Base-by-base conservation (phyloP, 1,140 invertebrate species). In the Pseudomyrmex concolor region DNA sequence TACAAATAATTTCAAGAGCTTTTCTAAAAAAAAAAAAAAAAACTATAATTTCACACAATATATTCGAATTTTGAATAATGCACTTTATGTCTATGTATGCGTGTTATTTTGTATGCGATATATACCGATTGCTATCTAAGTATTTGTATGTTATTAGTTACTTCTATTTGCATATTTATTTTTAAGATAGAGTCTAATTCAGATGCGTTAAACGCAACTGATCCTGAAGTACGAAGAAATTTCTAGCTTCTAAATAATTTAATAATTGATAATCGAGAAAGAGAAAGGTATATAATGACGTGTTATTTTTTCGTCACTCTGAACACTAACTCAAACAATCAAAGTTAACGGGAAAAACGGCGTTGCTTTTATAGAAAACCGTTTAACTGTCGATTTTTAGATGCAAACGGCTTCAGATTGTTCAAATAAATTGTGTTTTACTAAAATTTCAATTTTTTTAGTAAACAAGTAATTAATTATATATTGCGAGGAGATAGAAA, bases 291-390 rank as follows among this genome's bases (percentile, higher is more conserved):
- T 12, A 9, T 48, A 51, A 17, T 76, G 22, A 25, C n/a, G 45
- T 55, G n/a, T 54, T 34, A 34, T 5, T 55, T 43, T n/a, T 67
- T 67, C 0, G 51, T 34, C 34, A 34, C 4, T 34, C 48, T 77
- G 9, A 54, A 55, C 13, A 55, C 0, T 67, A 7, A 67, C 43
- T 48, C 34, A 9, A 66, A 48, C 43, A 66, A 66, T 77, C 62
- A 66, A 77, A 77, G 48, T 76, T 13, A n/a, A 64, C 51, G 51
- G 60, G 2, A 51, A 67, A 77, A 77, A 77, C 62, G 73, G 73
- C 73, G 22, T 77, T 25, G 10, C 60, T 67, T 77, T 43, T 51
- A 34, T 54, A 7, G 22, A 34, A 34, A 12, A 66, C 50, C 55
- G 10, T 25, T 12, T 64, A 9, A 9, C 12, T 22, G 66, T 72